Base-by-base conservation (phyloP, 2,797 vertebrate genomes). In the Trachops cirrhosus region DNA sequence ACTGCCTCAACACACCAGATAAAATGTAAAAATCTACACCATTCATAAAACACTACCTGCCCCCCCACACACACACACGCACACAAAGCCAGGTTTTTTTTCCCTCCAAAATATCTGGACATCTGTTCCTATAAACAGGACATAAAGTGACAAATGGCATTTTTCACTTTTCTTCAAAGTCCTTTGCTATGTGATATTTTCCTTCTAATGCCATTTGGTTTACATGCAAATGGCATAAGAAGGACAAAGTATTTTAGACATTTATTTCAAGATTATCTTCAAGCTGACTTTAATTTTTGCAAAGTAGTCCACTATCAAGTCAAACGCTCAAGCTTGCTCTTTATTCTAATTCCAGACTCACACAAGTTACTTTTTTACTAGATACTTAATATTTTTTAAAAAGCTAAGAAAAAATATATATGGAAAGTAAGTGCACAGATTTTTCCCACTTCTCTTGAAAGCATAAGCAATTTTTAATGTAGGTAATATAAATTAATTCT, bases 141-240 rank as follows among this genome's bases (percentile, higher is more conserved):
- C 29, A 44, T 32, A 75, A 94, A 79, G 46, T 79, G 57, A 86
- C 44, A 86, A 83, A 18, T 22, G 5, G 6, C 24, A 71, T 50
- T 87, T 93, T 89, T 64, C 57, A n/a, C 11, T 94, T 82, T 94
- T 90, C 82, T 73, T 88, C 74, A 90, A 75, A 93, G 19, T 7
- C 10, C 22, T 73, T 84, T 91, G 44, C 29, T 37, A 3, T 50
- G 6, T 32, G 9, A 9, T 62, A 15, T 22, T 54, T 91, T 59
- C 62, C 44, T 94, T 93, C 52, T 57, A 62, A 34, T 34, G 34
- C 44, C 59, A 54, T 54, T 79, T 75, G 34, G 48, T 26, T 54
- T 37, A 78, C 12, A 78, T 54, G 48, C n/a, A 78, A 37, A 78
- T 78, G 6, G n/a, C 80, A 48, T 48, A 48, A 67, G 41, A 83